phyloP scores from a whole-genome alignment of 2,113 vertebrate species.

The Crotalus viridis region DNA sequence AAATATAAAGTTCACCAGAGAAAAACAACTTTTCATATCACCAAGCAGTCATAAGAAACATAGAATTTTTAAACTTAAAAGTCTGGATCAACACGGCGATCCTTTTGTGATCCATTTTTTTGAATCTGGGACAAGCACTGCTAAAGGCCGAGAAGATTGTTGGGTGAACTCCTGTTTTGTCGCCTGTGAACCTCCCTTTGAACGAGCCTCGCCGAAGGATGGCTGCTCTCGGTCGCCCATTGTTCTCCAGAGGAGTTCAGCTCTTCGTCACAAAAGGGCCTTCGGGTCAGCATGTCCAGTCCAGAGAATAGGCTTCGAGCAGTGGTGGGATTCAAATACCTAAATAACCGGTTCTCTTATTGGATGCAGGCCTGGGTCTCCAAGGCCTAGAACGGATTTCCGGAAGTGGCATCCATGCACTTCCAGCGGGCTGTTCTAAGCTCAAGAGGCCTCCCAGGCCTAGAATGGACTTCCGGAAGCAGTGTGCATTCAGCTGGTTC shows the following conservation, averaged over 20 bases:
- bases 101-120: too few relatives aligned
- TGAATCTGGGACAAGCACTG: not conserved
- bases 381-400: too few relatives aligned
- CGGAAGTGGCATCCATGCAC: too few relatives aligned
- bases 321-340: too few relatives aligned
- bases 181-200: not conserved
- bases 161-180: too few relatives aligned
- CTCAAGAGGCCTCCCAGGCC: too few relatives aligned
- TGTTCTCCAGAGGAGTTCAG: not conserved
- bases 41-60: not conserved
- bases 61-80: not conserved
- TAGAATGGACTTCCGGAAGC: too few relatives aligned
- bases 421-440: too few relatives aligned
- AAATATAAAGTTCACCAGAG: not conserved
- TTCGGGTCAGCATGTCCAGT: not conserved
- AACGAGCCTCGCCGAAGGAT: accelerated
- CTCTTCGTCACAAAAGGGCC: not conserved
- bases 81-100: not conserved
- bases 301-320: not conserved
- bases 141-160: too few relatives aligned
- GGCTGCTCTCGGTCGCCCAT: not conserved
- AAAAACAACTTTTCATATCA: not conserved
- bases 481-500: too few relatives aligned
- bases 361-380: too few relatives aligned
- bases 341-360: too few relatives aligned